Evolutionary conservation across 92 coral and sea anemone genomes (phyloP).

Genomic region (Paragorgia papillata): DNA sequence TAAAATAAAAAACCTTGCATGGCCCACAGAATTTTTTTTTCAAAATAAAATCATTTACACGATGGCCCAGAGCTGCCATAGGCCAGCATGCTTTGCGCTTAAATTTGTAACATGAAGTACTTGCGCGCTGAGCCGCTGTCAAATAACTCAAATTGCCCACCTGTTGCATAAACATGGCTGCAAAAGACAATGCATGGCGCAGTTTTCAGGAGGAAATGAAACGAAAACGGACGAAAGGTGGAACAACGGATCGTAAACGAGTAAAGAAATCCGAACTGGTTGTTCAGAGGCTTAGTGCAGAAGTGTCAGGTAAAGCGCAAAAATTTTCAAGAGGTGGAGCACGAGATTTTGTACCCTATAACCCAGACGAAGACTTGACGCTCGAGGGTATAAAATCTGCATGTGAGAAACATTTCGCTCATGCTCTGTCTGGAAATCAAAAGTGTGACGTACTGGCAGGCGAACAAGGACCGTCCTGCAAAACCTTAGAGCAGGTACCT

Average conservation of each 20-base stretch:
- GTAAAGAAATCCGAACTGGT: slow-evolving; percentile 17
- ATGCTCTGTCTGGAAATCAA: neutral
- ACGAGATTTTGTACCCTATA: slow-evolving; percentile 12
- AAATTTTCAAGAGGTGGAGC: neutral
- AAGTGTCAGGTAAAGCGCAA: neutral
- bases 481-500: slow-evolving; percentile 17
- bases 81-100: too few species aligned
- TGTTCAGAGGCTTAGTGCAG: slow-evolving; percentile 4
- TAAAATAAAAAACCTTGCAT: too few species aligned
- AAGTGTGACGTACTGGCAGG: slow-evolving; percentile 21
- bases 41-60: too few species aligned
- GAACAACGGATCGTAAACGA: slow-evolving; percentile 20
- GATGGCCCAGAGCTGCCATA: slow-evolving; percentile 15
- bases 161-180: slow-evolving; percentile 1
- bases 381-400: neutral
- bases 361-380: slow-evolving; percentile 8
- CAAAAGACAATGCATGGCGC: slow-evolving; percentile 34
- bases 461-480: slow-evolving; percentile 27
- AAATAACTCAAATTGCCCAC: too few species aligned
- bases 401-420: slow-evolving; percentile 20
- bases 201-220: slow-evolving; percentile 28
- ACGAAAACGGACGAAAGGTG: slow-evolving; percentile 25
- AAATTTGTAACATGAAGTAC: neutral
- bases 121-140: neutral
- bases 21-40: neutral